Conservation (phyloP, 2,113 vertebrate species). For the Hydropotes inermis region DNA sequence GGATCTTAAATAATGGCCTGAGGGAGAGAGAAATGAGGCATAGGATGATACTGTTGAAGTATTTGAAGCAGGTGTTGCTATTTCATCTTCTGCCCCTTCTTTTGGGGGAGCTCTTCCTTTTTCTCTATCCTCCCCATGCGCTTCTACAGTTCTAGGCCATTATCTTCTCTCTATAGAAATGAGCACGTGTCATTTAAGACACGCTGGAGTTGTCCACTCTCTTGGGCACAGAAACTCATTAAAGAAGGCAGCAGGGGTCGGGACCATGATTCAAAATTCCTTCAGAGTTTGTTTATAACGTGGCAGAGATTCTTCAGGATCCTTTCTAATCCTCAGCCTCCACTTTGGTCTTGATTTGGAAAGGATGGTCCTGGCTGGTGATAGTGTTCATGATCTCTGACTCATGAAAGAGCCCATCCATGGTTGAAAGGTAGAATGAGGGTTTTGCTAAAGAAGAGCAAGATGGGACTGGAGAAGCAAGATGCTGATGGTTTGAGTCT, state of each 20-base stretch:
- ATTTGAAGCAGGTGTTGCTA: neutral
- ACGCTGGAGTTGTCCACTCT: fast-evolving
- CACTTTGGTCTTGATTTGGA: neutral
- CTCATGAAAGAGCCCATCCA: neutral
- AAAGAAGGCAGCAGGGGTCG: neutral
- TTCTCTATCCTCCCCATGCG: neutral
- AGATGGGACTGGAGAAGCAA: neutral
- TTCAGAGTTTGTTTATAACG: neutral
- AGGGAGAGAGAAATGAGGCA: neutral
- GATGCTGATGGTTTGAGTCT: neutral
- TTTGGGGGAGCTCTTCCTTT: neutral
- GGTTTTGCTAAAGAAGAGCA: neutral
- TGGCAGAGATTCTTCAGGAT: neutral
- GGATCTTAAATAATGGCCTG: neutral
- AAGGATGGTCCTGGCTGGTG: neutral
- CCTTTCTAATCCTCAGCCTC: neutral
- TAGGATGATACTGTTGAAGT: neutral
- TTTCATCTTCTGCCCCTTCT: neutral
- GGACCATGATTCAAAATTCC: neutral
- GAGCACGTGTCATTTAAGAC: neutral
- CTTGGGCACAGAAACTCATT: neutral
- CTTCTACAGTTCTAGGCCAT: neutral
- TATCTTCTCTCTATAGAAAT: neutral
- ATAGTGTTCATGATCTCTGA: neutral
- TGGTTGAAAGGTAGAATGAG: neutral